phyloP scores from a whole-genome alignment of 2,113 vertebrate species.

The Vimba vimba region DNA sequence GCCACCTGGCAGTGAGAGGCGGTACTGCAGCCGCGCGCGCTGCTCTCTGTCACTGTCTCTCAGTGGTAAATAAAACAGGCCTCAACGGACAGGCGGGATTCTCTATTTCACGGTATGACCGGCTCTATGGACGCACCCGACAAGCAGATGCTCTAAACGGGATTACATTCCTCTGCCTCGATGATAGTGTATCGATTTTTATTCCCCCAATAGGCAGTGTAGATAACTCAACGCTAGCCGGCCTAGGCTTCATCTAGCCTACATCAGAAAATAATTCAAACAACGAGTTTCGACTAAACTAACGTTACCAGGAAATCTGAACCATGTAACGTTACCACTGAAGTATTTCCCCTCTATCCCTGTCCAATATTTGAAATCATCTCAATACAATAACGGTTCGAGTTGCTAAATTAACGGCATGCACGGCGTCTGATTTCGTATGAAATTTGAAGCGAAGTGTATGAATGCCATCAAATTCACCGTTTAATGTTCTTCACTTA shows the following conservation, averaged over 20 bases:
- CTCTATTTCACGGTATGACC: slow-evolving; percentile 48
- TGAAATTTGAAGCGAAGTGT: neutral
- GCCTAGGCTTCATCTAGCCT: neutral
- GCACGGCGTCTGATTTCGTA: neutral
- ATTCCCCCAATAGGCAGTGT: slow-evolving; percentile 45
- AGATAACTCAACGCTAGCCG: slow-evolving; percentile 45
- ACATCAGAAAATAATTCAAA: slow-evolving; percentile 42
- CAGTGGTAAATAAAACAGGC: slow-evolving; percentile 47
- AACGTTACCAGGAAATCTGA: too few species aligned
- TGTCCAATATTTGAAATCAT: neutral
- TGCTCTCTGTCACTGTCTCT: neutral
- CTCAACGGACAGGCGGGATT: slow-evolving; percentile 44
- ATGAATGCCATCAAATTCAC: neutral
- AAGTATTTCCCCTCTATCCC: neutral
- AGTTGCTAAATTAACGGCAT: neutral
- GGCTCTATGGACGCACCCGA: slow-evolving; percentile 46
- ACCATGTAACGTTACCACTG: neutral
- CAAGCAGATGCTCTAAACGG: slow-evolving; percentile 50
- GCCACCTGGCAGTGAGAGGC: slow-evolving; percentile 58
- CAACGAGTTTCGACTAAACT: neutral
- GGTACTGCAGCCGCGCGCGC: neutral
- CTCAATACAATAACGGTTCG: neutral
- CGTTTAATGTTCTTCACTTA: neutral
- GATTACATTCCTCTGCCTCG: slow-evolving; percentile 55
- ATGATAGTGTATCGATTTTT: slow-evolving; percentile 62